Evolutionary conservation across 2,113 vertebrate genomes (phyloP).

Genomic region (Aptenodytes patagonicus): DNA sequence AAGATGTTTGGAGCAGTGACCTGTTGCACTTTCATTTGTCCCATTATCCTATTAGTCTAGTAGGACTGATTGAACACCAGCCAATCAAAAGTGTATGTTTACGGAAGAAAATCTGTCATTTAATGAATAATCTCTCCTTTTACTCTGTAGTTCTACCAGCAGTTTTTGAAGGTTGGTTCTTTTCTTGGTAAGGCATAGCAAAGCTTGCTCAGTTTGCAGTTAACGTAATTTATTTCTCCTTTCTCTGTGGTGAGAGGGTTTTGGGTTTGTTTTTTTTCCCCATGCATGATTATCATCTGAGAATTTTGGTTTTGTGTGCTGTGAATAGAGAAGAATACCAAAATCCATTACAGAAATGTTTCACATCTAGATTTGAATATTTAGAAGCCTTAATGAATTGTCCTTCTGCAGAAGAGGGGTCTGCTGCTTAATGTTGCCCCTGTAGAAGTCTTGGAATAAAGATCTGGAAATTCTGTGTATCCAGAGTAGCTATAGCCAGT

Average conservation of each 20-base stretch:
- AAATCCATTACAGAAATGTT: background rate
- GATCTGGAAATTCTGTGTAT: background rate
- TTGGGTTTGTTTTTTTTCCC: too few species aligned
- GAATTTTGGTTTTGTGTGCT: background rate
- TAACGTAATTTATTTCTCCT: background rate
- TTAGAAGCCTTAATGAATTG: background rate
- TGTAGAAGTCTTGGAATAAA: background rate
- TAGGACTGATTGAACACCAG: background rate
- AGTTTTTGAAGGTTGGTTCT: background rate
- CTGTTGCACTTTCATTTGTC: background rate
- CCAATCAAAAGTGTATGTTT: background rate
- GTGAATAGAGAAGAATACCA: too few species aligned
- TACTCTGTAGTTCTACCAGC: background rate
- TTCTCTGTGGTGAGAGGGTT: background rate
- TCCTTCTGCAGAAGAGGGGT: background rate
- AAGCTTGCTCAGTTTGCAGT: background rate
- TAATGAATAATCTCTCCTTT: background rate
- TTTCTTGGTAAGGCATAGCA: background rate
- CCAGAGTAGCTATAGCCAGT: background rate
- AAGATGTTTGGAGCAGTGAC: background rate
- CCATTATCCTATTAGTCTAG: background rate
- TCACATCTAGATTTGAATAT: background rate
- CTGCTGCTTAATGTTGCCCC: background rate
- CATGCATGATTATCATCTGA: background rate
- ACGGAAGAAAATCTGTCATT: background rate